Conservation (phyloP, 1,140 invertebrate genomes). For the Drosophila ogumai region DNA sequence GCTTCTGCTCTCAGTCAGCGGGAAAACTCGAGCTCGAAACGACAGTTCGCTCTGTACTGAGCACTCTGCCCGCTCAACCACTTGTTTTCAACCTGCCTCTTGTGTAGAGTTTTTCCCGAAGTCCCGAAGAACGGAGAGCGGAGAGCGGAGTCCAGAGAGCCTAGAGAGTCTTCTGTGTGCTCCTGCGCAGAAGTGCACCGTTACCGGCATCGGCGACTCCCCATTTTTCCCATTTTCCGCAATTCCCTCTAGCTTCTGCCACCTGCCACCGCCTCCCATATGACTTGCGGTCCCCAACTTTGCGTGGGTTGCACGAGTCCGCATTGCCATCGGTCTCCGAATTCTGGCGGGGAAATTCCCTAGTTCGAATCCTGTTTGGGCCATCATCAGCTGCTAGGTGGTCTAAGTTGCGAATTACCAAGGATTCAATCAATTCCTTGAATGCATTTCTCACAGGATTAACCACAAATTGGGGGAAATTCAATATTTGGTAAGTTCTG, state of each 20-base stretch:
- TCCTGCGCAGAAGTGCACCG: constrained; percentile 33
- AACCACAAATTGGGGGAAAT: constrained; percentile 6
- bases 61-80: constrained; percentile 73
- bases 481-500: constrained; percentile 7
- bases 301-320: constrained; percentile 28
- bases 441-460: constrained; percentile 25
- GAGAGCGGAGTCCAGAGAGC: neutral
- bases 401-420: constrained; percentile 9
- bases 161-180: constrained; percentile 13
- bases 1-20: constrained; percentile 54
- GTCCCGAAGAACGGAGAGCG: constrained; percentile 10
- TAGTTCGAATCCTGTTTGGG: constrained; percentile 48
- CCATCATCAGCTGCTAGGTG: constrained; percentile 48
- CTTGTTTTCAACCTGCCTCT: constrained; percentile 79
- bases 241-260: constrained; percentile 2
- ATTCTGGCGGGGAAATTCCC: constrained; percentile 21
- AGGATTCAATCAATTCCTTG: constrained; percentile 18
- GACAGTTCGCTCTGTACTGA: constrained; percentile 76
- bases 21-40: constrained; percentile 69
- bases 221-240: constrained; percentile 23
- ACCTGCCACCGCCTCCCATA: constrained; percentile 22
- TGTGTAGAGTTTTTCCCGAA: constrained; percentile 50
- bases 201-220: constrained; percentile 41
- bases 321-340: constrained; percentile 10
- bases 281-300: constrained; percentile 31